These are phyloP conservation scores for Hyles lineata DNA, from an alignment of 2,888 invertebrate genomes.

Conservation along the genomic window DNA sequence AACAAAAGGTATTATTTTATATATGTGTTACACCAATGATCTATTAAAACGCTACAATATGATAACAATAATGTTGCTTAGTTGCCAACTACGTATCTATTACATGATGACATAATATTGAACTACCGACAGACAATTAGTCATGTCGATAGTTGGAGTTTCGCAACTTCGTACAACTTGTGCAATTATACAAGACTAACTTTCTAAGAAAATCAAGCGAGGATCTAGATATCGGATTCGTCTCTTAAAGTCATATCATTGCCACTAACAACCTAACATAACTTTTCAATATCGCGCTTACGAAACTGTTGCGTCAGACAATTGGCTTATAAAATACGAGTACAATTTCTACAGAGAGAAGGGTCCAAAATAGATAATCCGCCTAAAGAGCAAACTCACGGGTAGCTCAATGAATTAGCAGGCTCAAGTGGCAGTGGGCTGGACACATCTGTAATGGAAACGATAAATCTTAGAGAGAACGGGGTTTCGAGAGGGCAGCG, in stretches of 20 bases:
- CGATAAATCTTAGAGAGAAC: constrained; percentile 11
- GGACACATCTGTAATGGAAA: constrained; percentile 20
- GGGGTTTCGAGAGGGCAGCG: constrained; percentile 2
- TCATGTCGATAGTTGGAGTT: neutral
- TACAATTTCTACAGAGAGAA: neutral
- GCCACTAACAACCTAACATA: neutral
- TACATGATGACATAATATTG: neutral
- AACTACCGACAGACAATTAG: neutral
- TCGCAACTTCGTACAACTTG: neutral
- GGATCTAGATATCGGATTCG: neutral
- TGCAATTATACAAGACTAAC: neutral
- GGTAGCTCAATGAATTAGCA: constrained; percentile 13
- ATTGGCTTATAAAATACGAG: neutral
- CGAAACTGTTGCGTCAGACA: neutral
- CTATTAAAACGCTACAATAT: neutral
- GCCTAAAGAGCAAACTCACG: constrained; percentile 7
- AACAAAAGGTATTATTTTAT: no score
- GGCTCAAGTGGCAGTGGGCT: constrained; percentile 11
- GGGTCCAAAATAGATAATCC: neutral
- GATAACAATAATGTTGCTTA: neutral
- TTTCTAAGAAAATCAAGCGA: neutral
- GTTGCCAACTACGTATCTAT: neutral
- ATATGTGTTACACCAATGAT: no score
- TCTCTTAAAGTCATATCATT: constrained; percentile 7
- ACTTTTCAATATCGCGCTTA: neutral